These are phyloP conservation scores for Uria aalge DNA, from an alignment of 2,113 vertebrate species.

Conservation along the genomic window DNA sequence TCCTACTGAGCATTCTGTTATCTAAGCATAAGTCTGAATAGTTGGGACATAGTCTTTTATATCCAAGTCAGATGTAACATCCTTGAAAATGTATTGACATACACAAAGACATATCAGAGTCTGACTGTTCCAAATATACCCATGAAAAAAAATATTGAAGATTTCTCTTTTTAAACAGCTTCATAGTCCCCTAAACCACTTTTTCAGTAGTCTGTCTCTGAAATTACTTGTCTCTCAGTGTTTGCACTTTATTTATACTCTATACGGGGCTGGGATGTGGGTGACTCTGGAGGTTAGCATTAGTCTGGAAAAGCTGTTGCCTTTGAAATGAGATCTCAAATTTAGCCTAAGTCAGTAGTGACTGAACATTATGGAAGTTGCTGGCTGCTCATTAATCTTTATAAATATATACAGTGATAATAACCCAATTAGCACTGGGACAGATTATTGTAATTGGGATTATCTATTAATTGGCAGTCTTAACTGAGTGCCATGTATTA, in stretches of 20 bases:
- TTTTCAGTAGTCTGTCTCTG: background rate
- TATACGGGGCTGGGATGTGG: background rate
- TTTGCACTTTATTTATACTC: background rate
- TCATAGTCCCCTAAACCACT: background rate
- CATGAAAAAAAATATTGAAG: background rate
- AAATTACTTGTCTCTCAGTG: background rate
- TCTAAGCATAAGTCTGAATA: background rate
- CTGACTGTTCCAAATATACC: background rate
- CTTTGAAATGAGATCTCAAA: background rate
- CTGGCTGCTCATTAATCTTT: background rate
- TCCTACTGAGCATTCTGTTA: background rate
- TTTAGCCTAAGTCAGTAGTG: background rate
- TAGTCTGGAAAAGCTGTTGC: background rate
- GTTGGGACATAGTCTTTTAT: background rate
- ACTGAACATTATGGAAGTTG: background rate
- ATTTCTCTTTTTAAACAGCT: background rate
- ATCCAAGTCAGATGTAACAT: background rate
- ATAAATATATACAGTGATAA: background rate
- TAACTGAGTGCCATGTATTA: background rate
- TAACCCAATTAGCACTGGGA: background rate
- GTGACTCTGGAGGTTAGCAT: background rate
- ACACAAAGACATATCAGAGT: background rate
- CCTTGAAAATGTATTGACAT: background rate
- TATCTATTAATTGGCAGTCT: background rate
- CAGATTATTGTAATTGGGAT: background rate